These are phyloP conservation scores for Sinocyclocheilus anophthalmus DNA, from an alignment of 2,113 vertebrate species.

Conservation along the genomic window DNA sequence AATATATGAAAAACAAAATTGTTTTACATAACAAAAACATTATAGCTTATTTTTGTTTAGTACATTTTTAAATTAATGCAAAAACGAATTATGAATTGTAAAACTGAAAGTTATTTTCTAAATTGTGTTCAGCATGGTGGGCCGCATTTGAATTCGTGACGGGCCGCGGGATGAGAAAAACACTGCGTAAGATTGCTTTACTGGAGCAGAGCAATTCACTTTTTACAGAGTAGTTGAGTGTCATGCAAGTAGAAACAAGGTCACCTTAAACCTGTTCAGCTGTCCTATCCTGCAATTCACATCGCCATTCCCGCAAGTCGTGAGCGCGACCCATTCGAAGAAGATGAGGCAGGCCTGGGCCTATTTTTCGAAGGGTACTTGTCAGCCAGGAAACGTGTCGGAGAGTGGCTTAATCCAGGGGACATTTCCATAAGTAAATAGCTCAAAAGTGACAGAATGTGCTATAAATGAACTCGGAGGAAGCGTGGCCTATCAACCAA, in stretches of 20 bases:
- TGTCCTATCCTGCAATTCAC: conserved; percentile 56
- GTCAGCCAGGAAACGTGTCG: conserved; percentile 56
- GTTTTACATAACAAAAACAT: no score
- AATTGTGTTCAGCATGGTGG: no score
- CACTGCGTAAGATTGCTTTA: not conserved
- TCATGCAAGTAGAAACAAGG: conserved; percentile 47
- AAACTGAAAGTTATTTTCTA: no score
- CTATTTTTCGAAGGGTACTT: conserved; percentile 64
- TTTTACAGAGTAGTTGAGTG: conserved; percentile 22
- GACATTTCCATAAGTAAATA: conserved; percentile 81
- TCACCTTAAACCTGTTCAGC: conserved; percentile 64
- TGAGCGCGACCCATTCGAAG: conserved; percentile 47
- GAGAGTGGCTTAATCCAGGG: conserved; percentile 64
- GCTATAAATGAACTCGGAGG: conserved; percentile 73
- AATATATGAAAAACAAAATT: no score
- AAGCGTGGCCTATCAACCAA: conserved; percentile 69
- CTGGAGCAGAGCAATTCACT: conserved; percentile 9
- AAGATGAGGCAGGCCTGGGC: conserved; percentile 54
- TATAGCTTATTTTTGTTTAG: no score
- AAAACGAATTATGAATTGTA: no score
- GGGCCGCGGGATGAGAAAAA: no score
- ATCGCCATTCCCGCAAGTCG: conserved; percentile 43
- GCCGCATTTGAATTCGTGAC: no score
- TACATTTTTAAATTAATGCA: no score
- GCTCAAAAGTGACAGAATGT: conserved; percentile 76